A percentile compares a stretch with the other conserved stretches of the same genome.
Evolutionary conservation across 2,797 vertebrate species (phyloP).

Genomic region (Melanotaenia parkinsoni): DNA sequence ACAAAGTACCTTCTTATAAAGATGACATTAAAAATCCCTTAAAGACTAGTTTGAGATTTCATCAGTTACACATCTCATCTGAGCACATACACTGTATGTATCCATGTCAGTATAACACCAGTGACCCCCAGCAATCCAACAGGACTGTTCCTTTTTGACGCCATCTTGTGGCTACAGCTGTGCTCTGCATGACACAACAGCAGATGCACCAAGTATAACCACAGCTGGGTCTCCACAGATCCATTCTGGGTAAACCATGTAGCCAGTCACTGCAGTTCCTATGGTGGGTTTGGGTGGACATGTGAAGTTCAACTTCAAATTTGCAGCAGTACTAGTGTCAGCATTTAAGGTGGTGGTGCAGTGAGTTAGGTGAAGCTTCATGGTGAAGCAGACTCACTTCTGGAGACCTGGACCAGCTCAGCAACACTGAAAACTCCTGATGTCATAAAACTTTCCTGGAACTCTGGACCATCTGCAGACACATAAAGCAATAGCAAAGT

Average conservation of each 20-base stretch:
- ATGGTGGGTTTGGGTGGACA: no score
- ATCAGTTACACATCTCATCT: no score
- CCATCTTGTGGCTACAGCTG: background rate
- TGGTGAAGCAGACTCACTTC: conserved; percentile 85
- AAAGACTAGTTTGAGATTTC: background rate
- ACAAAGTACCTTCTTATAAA: background rate
- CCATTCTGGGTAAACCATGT: background rate
- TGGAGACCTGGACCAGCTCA: conserved; percentile 96
- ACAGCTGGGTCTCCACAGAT: background rate
- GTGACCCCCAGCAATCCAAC: background rate
- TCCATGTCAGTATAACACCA: background rate
- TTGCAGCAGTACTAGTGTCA: background rate
- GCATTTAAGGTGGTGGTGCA: background rate
- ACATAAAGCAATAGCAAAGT: conserved; percentile 12
- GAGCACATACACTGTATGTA: no score
- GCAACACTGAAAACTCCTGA: conserved; percentile 98
- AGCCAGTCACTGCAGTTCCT: background rate
- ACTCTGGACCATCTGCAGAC: conserved; percentile 91
- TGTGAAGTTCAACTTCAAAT: background rate
- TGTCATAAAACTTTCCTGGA: conserved; percentile 96
- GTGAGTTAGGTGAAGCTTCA: background rate
- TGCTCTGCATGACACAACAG: background rate
- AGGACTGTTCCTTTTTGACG: background rate
- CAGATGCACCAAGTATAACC: background rate
- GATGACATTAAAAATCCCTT: background rate